Conservation (phyloP, 2,888 invertebrate genomes). For the Coenonympha arcania region DNA sequence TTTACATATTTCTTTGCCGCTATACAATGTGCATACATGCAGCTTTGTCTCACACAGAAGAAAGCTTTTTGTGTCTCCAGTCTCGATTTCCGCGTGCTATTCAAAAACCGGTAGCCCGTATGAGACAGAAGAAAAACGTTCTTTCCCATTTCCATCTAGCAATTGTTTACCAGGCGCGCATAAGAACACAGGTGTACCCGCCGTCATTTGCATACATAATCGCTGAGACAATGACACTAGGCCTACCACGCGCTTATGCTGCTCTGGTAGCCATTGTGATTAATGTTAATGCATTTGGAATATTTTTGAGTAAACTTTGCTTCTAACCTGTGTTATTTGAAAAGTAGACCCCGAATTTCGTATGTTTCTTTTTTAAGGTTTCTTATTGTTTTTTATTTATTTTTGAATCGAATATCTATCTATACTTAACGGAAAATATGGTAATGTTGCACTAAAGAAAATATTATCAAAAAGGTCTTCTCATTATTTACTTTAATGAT, state of each 20-base stretch:
- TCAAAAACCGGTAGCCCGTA: constrained; percentile 42
- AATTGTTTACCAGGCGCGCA: constrained; percentile 59
- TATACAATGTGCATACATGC: constrained; percentile 7
- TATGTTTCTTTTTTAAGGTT: not conserved
- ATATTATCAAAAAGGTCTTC: too few species aligned
- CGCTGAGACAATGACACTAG: constrained; percentile 47
- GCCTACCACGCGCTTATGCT: constrained; percentile 46
- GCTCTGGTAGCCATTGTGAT: constrained; percentile 58
- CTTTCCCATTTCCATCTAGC: constrained; percentile 54
- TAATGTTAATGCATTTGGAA: constrained; percentile 62
- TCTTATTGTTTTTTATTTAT: not conserved
- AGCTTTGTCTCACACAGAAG: constrained; percentile 5
- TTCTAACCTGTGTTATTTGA: not conserved
- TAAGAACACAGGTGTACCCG: constrained; percentile 52
- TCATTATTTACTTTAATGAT: too few species aligned
- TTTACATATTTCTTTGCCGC: not conserved
- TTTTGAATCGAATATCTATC: not conserved
- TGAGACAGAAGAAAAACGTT: constrained; percentile 33
- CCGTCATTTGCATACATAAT: constrained; percentile 55
- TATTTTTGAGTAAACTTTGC: constrained; percentile 38
- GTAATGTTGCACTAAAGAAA: too few species aligned
- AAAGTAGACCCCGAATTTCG: not conserved
- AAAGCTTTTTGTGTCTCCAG: constrained; percentile 9
- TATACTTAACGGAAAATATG: too few species aligned
- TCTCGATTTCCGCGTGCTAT: constrained; percentile 21